Evolutionary conservation across 2,797 vertebrate genomes (phyloP), one percentile per base, ranked within the genome.

Genomic region (Pogoniulus pusillus): DNA sequence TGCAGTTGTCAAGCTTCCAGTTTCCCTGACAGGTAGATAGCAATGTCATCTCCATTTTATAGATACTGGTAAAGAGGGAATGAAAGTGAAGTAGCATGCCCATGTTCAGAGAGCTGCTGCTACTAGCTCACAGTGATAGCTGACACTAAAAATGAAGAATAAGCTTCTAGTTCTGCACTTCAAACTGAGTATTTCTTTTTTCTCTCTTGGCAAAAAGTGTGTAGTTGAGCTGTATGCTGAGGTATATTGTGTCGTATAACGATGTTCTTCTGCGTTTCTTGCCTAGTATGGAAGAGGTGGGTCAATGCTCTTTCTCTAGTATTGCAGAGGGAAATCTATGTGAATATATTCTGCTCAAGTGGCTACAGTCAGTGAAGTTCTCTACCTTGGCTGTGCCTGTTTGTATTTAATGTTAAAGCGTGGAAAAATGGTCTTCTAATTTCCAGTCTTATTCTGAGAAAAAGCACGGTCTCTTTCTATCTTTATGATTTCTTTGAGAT

Each of bases 371-470:
- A 43, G 45, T 76, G 19, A 49, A 0, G 53, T 82, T 90, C 51
- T n/a, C 75, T 55, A 57, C 59, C 70, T 2, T 1, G 49, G 63
- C 76, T 78, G 35, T 85, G 83, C 81, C 79, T 87, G 79, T 78
- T 91, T 70, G 19, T 82, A 30, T 91, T 63, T 91, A 27, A 54
- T 93, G 30, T 87, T 79, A 73, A 82, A 65, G 66, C 37, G 27
- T 70, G 66, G 59, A 93, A 78, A 78, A 83, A 70, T 68, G 89
- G 51, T 60, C 76, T 90, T 91, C 86, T 91, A 70, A 59, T 85
- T 77, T 57, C 62, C 89, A 59, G 62, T 95, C 92, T 95, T 60
- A 93, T 53, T 93, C 78, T 72, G 85, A 95, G 90, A 65, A 91
- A 79, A 39, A 87, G 79, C 58, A 16, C 87, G 81, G 75, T 82